Percentiles rank a stretch among this genome's conserved stretches.
Conservation (phyloP, 2,113 vertebrate genomes). For the Scolopax mira region DNA sequence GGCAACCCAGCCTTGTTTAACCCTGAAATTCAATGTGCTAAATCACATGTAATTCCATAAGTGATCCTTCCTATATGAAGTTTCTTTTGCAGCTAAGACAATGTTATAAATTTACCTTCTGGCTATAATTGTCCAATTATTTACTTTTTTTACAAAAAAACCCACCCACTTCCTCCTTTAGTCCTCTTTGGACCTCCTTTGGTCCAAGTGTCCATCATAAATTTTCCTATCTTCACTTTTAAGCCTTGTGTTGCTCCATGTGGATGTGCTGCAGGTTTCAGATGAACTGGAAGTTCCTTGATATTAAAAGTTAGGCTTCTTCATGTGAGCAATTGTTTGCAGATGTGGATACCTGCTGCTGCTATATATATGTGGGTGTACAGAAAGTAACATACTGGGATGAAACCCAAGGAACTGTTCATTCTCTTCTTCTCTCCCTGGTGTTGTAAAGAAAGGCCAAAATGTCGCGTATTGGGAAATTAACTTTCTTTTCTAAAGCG, state of each 20-base stretch:
- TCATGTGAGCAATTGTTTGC: neutral
- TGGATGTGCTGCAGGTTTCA: neutral
- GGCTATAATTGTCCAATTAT: neutral
- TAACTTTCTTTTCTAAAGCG: neutral
- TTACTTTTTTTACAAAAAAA: neutral
- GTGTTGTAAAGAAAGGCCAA: neutral
- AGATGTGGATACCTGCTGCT: neutral
- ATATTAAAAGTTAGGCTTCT: neutral
- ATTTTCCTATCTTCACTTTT: neutral
- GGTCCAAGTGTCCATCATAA: neutral
- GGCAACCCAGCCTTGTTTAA: neutral
- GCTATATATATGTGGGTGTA: neutral
- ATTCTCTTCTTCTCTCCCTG: neutral
- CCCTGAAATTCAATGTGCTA: neutral
- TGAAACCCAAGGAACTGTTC: neutral
- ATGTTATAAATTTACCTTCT: neutral
- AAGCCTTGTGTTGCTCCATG: neutral
- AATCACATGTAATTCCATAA: neutral
- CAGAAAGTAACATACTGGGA: neutral
- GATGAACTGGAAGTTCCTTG: neutral
- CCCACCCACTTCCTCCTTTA: neutral
- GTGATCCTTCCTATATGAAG: neutral
- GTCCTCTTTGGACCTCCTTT: neutral
- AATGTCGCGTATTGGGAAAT: neutral
- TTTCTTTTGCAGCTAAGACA: neutral